Evolutionary conservation across 1,140 invertebrate species (phyloP).

Genomic region (Dendroctonus valens): DNA sequence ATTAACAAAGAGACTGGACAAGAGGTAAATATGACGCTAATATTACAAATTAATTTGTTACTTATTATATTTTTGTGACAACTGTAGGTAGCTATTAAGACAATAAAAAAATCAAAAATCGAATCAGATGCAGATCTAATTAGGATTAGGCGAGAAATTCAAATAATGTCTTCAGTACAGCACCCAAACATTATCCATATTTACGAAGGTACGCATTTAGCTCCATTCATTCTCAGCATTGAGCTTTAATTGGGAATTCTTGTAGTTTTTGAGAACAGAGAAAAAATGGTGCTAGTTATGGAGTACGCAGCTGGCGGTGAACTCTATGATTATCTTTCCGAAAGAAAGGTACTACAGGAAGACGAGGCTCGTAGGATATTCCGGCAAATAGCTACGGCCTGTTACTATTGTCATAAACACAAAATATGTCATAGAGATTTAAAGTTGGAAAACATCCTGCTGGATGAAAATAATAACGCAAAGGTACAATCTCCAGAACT

Average conservation of each 20-base stretch:
- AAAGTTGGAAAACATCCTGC: slow-evolving; percentile 97
- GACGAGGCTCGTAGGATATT: slow-evolving; percentile 94
- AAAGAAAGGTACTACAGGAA: slow-evolving; percentile 86
- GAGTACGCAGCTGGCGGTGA: slow-evolving; percentile 98
- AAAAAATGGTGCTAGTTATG: slow-evolving; percentile 99
- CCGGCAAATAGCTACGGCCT: slow-evolving; percentile 94
- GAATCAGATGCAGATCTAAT: slow-evolving; percentile 96
- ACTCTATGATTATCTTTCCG: slow-evolving; percentile 96
- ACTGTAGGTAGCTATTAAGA: slow-evolving; percentile 84
- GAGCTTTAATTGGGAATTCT: not conserved
- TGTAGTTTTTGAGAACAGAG: slow-evolving; percentile 95
- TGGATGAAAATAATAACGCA: slow-evolving; percentile 93
- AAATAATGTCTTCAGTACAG: slow-evolving; percentile 97
- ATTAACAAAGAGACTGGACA: slow-evolving; percentile 96
- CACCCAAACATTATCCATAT: slow-evolving; percentile 99
- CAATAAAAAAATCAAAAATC: slow-evolving; percentile 98
- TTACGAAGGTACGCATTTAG: slow-evolving; percentile 79
- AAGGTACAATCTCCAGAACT: slow-evolving; percentile 64
- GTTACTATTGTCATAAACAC: slow-evolving; percentile 99
- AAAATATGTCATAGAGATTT: slow-evolving; percentile 97
- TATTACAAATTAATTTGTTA: not conserved
- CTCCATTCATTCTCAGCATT: not conserved
- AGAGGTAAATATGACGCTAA: slow-evolving; percentile 59
- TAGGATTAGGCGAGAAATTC: slow-evolving; percentile 93
- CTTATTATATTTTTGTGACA: not conserved